phyloP scores from a whole-genome alignment of 2,797 vertebrate genomes.

The Anabacerthia variegaticeps region DNA sequence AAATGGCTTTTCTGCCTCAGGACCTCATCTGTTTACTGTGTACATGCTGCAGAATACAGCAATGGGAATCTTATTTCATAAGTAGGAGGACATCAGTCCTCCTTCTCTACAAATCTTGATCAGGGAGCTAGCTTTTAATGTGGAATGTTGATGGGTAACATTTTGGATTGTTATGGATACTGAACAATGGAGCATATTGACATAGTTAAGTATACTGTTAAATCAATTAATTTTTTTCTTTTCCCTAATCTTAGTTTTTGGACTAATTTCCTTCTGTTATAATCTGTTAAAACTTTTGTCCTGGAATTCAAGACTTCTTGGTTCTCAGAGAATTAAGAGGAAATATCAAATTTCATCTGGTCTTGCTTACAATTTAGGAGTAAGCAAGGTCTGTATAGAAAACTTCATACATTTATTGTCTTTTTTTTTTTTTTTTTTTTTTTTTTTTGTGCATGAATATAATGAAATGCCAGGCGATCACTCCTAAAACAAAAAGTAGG shows the following conservation, averaged over 20 bases:
- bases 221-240: fast-evolving
- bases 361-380: neutral
- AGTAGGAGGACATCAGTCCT: neutral
- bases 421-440: neutral
- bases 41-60: neutral
- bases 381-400: neutral
- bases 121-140: neutral
- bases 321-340: neutral
- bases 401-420: neutral
- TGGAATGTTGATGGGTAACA: neutral
- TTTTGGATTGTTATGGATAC: neutral
- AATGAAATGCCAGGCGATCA: neutral
- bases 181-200: neutral
- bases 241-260: neutral
- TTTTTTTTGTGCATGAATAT: neutral
- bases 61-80: neutral
- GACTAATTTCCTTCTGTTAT: neutral
- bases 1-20: neutral
- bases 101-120: neutral
- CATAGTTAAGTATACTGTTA: neutral
- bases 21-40: neutral
- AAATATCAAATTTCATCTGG: neutral
- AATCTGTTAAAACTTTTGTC: neutral
- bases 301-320: neutral
- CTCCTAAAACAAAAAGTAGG: neutral